Conservation (phyloP, 2,113 vertebrate genomes). For the Crotalus viridis region DNA sequence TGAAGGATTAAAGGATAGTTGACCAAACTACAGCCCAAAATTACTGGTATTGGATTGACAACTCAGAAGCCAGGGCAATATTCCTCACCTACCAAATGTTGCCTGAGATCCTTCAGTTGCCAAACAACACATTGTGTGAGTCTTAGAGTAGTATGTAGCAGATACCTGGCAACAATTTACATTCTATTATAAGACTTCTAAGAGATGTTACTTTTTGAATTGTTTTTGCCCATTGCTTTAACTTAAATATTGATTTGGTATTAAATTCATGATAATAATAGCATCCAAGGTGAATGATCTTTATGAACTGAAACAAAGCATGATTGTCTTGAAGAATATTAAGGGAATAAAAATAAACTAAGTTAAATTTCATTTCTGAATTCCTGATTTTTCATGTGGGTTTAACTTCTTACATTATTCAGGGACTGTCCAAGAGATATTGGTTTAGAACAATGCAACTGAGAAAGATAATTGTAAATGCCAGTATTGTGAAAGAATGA, state of each 20-base stretch:
- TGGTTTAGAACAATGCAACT: constrained; percentile 74
- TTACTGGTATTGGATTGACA: not conserved
- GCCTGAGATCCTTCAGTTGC: not conserved
- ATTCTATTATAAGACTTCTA: constrained; percentile 30
- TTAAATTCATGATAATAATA: constrained; percentile 53
- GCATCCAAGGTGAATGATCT: constrained; percentile 62
- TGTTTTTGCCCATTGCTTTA: constrained; percentile 48
- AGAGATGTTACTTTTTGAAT: constrained; percentile 8
- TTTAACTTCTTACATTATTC: constrained; percentile 78
- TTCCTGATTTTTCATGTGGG: constrained; percentile 67
- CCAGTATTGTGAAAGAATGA: constrained; percentile 73
- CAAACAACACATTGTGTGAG: not conserved
- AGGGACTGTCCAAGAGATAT: constrained; percentile 74
- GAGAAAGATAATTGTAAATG: constrained; percentile 73
- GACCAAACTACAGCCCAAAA: not conserved
- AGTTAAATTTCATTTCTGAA: constrained; percentile 72
- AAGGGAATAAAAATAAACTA: constrained; percentile 71
- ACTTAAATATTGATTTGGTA: constrained; percentile 58
- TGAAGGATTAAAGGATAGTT: not conserved
- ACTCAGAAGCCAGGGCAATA: not conserved
- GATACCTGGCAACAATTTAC: not conserved
- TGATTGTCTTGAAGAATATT: constrained; percentile 68
- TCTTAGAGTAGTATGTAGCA: not conserved
- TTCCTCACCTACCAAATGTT: not conserved
- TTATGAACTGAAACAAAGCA: constrained; percentile 65